Evolutionary conservation across 2,113 vertebrate genomes (phyloP), one percentile per base, ranked within the genome.

Genomic region (Beaufortia kweichowensis): DNA sequence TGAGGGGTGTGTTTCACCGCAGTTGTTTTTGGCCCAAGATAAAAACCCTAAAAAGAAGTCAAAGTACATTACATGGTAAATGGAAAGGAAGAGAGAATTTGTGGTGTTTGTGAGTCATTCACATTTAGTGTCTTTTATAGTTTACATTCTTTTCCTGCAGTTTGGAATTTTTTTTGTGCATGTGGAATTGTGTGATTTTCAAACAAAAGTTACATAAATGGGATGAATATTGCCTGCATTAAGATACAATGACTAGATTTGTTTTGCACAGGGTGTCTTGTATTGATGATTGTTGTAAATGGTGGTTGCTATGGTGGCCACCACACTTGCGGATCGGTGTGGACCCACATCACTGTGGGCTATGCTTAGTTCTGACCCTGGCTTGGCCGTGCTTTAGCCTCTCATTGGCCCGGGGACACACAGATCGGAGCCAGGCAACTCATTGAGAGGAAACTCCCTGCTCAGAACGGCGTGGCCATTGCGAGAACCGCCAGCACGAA

Each of bases 361-460:
- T 81, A 65, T 56, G 55, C 61, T 79, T 65, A 62, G 76, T 70
- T 53, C 4, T 48, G 73, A 48, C 67, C 56, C 71, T 23, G 26
- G 61, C 31, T 31, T 28, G 31, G 69, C 62, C 56, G 56, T 29
- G 33, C 26, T 46, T 19, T 24, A 29, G 43, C 39, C 65, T 59
- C 43, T 68, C 43, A 39, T 61, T 59, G 56, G 56, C 50, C 73
- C 71, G 64, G 46, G 68, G 77, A 68, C 5, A 31, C 56, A 56
- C 4, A 12, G 29, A 6, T n/a, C 56, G 21, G 31, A 55, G 79
- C 69, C 78, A 76, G 66, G 65, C 76, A 39, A 62, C 76, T 59
- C 33, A 72, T 55, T 43, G 14, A 48, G 23, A 31, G 72, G 76
- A 84, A 76, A 78, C 79, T 81, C 79, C 76, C 82, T 33, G 61